These are phyloP conservation scores for Spilarctia lutea DNA, from an alignment of 2,888 invertebrate species.

Conservation along the genomic window DNA sequence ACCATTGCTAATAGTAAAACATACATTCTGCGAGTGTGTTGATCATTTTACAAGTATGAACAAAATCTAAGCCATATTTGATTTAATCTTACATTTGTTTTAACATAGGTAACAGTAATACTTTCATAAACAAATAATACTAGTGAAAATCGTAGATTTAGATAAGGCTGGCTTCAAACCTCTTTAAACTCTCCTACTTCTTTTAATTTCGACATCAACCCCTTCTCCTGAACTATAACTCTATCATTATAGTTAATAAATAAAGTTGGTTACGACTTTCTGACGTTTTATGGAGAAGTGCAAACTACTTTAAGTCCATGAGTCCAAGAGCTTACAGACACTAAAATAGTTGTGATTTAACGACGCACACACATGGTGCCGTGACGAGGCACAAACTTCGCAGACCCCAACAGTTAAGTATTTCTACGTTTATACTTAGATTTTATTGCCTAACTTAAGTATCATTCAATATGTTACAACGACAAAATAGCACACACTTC, in stretches of 20 bases:
- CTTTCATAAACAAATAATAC: too few species aligned
- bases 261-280: background rate
- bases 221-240: background rate
- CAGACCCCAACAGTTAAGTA: background rate
- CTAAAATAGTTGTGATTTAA: constrained; percentile 29
- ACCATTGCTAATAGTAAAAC: too few species aligned
- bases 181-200: background rate
- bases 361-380: constrained; percentile 35
- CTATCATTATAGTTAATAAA: background rate
- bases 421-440: constrained; percentile 11
- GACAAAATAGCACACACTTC: background rate
- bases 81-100: too few species aligned
- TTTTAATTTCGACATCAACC: background rate
- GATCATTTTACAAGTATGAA: too few species aligned
- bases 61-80: too few species aligned
- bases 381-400: constrained; percentile 15
- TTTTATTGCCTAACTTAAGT: constrained; percentile 14
- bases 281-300: constrained; percentile 15
- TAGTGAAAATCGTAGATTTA: too few species aligned
- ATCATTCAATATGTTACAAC: constrained; percentile 14
- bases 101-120: too few species aligned
- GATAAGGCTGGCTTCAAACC: too few species aligned
- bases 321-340: constrained; percentile 25
- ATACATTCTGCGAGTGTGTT: too few species aligned
- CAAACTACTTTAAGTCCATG: constrained; percentile 34